phyloP scores from a whole-genome alignment of 2,888 invertebrate genomes.

The Cryptocephalus moraei region DNA sequence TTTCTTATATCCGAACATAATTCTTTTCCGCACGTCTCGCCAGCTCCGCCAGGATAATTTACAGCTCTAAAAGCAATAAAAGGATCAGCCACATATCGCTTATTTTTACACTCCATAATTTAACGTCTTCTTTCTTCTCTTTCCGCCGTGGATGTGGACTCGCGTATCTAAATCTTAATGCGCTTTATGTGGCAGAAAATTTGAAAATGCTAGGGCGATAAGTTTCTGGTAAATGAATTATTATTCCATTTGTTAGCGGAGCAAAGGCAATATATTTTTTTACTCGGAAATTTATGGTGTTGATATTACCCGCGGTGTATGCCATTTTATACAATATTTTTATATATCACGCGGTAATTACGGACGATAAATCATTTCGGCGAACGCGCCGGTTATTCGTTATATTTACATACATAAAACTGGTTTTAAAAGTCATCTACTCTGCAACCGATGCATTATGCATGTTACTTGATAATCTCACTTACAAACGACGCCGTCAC shows the following conservation, averaged over 20 bases:
- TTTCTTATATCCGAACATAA: background rate
- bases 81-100: slow-evolving; percentile 36
- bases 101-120: slow-evolving; percentile 37
- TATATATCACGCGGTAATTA: no score
- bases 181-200: slow-evolving; percentile 34
- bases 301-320: background rate
- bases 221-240: slow-evolving; percentile 27
- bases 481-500: no score
- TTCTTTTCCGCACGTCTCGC: slow-evolving; percentile 19
- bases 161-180: slow-evolving; percentile 31
- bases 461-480: no score
- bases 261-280: background rate
- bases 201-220: slow-evolving; percentile 29
- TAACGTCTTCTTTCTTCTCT: slow-evolving; percentile 26
- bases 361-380: no score
- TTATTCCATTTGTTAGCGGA: slow-evolving; percentile 11
- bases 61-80: slow-evolving; percentile 30
- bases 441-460: no score
- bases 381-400: no score
- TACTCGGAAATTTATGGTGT: background rate
- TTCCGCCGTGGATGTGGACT: slow-evolving; percentile 19
- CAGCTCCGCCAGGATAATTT: slow-evolving; percentile 25
- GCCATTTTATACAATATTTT: no score
- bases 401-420: no score
- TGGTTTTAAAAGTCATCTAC: no score